Conservation (phyloP, 2,888 invertebrate species). For the Seira musarum region DNA sequence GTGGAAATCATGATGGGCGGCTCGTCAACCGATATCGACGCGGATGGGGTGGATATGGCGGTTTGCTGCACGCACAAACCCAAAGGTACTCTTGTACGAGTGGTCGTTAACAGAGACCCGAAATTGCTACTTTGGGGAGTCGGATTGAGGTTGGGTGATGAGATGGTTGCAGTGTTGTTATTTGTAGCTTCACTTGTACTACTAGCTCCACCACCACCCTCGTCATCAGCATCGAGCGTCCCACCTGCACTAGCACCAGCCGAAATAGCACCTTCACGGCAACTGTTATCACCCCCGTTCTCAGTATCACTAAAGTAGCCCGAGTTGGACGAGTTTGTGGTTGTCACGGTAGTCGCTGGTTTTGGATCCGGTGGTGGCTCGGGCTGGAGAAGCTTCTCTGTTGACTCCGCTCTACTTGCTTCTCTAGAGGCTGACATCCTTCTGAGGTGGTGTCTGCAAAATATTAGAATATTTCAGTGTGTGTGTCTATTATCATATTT, state of each 20-base stretch:
- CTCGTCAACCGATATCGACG: slow-evolving; percentile 67
- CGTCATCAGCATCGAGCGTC: neutral
- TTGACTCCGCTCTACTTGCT: slow-evolving; percentile 54
- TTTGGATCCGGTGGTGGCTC: slow-evolving; percentile 34
- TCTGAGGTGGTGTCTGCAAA: slow-evolving; percentile 2
- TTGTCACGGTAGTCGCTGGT: slow-evolving; percentile 28
- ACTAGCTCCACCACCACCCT: neutral
- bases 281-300: slow-evolving; percentile 16
- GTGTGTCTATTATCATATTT: too few species aligned
- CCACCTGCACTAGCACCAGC: slow-evolving; percentile 6
- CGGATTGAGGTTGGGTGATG: neutral
- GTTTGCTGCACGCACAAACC: slow-evolving; percentile 69
- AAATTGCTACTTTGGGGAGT: neutral
- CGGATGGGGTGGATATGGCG: slow-evolving; percentile 66
- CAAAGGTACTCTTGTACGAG: slow-evolving; percentile 67
- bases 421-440: slow-evolving; percentile 55
- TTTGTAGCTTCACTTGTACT: too few species aligned
- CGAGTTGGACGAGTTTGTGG: slow-evolving; percentile 48
- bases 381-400: slow-evolving; percentile 62
- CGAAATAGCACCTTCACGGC: slow-evolving; percentile 15
- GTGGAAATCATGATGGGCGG: slow-evolving; percentile 68
- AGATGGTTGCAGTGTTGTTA: neutral
- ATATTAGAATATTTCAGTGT: neutral
- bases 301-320: slow-evolving; percentile 61
- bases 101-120: slow-evolving; percentile 8